Evolutionary conservation across 2,113 vertebrate species (phyloP), one percentile per base, ranked within the genome.

Genomic region (Mesembrinibis cayennensis): DNA sequence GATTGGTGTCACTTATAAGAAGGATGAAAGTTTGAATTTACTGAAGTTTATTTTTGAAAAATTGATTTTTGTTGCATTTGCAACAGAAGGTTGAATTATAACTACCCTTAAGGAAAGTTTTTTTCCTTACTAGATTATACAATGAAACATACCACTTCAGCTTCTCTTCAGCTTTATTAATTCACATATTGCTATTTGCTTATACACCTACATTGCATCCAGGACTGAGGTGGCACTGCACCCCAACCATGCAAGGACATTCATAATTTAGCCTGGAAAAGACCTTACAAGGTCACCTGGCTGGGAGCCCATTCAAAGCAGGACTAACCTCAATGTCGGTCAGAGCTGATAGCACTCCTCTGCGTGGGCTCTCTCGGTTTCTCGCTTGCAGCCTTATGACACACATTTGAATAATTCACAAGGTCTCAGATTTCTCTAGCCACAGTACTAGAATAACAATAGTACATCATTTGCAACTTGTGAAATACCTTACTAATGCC

Each of bases 391-490:
- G 59, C 42, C 91, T 91, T 87, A 93, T n/a, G 69, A 93, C 74
- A 94, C 42, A n/a, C 23, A 70, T 87, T 42, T 95, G 66, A 97
- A 95, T 94, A 94, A 97, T 94, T 95, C 74, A 95, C 81, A 50
- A 80, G 50, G 47, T 70, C 84, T 95, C 90, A 36, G 70, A 65
- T 97, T 95, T 90, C 96, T 89, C 49, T 34, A 88, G 78, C 53
- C 67, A 26, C 71, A 3, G 5, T 45, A 62, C 62, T 58, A 58
- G 81, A 87, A 91, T 66, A 94, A 85, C 87, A 91, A 67, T 40
- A 77, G 58, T 34, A 86, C n/a, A 22, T 65, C 17, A 81, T 50
- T 77, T 87, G 56, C 45, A 79, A 89, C 58, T 73, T 66, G 78
- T 77, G 87, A 90, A 93, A 80, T 80, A 82, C 23, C 91, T 85